A percentile compares a stretch with the other conserved stretches of the same genome.
Conservation (phyloP, 2,888 invertebrate species). For the Epiblema foenella region DNA sequence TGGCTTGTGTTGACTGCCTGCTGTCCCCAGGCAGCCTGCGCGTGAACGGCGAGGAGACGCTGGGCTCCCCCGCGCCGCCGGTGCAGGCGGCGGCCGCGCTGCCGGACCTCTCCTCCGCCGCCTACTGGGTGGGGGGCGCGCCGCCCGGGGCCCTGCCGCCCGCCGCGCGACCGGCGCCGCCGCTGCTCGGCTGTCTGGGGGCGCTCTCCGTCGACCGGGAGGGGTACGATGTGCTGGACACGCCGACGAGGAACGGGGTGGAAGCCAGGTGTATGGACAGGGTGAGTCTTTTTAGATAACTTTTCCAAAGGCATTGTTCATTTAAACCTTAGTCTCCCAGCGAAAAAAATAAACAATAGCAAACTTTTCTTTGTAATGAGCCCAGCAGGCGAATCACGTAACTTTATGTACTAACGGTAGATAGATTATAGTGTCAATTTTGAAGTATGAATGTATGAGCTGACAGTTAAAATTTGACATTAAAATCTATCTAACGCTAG, state of each 20-base stretch:
- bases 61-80: conserved; percentile 88
- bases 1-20: conserved; percentile 33
- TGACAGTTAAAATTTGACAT: too few relatives aligned
- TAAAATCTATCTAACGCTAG: too few relatives aligned
- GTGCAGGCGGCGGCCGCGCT: conserved; percentile 83
- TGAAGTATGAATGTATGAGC: too few relatives aligned
- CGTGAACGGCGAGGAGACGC: conserved; percentile 88
- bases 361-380: too few relatives aligned
- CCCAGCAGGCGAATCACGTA: too few relatives aligned
- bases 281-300: conserved; percentile 70
- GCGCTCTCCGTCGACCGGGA: conserved; percentile 87
- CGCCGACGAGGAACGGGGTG: conserved; percentile 87
- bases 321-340: too few relatives aligned
- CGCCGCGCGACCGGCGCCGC: conserved; percentile 63
- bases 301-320: too few relatives aligned
- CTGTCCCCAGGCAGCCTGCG: conserved; percentile 85
- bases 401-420: too few relatives aligned
- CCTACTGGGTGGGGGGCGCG: conserved; percentile 94
- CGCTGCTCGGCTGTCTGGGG: conserved; percentile 90
- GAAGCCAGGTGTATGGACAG: conserved; percentile 89
- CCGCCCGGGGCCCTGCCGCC: conserved; percentile 87
- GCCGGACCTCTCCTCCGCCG: conserved; percentile 88
- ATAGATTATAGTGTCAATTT: too few relatives aligned
- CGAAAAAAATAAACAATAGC: too few relatives aligned
- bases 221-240: conserved; percentile 87